Base-by-base conservation (phyloP, 1,140 invertebrate genomes). In the Pseudomyrmex flavicornis region DNA sequence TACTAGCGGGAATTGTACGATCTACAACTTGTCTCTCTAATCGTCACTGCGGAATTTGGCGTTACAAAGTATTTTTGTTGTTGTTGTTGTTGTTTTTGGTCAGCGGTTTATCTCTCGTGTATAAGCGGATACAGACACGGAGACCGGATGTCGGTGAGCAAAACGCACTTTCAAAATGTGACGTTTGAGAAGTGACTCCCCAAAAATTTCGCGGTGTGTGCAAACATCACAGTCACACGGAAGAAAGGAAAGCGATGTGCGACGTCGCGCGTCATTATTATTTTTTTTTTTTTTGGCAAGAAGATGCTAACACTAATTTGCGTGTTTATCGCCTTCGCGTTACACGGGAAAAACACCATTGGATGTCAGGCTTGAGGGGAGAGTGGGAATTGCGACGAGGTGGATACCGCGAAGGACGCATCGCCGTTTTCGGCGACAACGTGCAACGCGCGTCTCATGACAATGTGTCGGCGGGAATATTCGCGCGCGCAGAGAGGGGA, bases 321-420 rank as follows among this genome's bases (percentile, higher is more conserved):
- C 35, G 35, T 15, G 48, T 54, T 48, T 59, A 56, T 72, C 66
- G 48, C 48, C 46, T 66, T 85, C 84, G 84, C 73, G 73, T 86
- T 80, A 84, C 69, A 73, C 76, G 72, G 48, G 35, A 70, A 65
- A 59, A 85, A 70, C 66, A 72, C 66, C 85, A 86, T 85, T 86
- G 22, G 74, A 56, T 66, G 7, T 86, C 56, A 84, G 73, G 52
- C 46, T 66, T 15, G 35, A 35, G 35, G 5, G 5, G 5, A 5
- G 35, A 22, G n/a, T n/a, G n/a, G 63, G 35, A 35, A 52, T 56
- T 17, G 84, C 46, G 61, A 65, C 66, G 22, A 61, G 56, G 46
- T 20, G 44, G 44, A 58, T 44, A 52, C 4, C 50, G 35, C 35
- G 15, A 56, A 44, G 62, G 35, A 44, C 48, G 50, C 17, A 69